Evolutionary conservation across 2,888 invertebrate genomes (phyloP).

Genomic region (Zaprionus obscuricornis): DNA sequence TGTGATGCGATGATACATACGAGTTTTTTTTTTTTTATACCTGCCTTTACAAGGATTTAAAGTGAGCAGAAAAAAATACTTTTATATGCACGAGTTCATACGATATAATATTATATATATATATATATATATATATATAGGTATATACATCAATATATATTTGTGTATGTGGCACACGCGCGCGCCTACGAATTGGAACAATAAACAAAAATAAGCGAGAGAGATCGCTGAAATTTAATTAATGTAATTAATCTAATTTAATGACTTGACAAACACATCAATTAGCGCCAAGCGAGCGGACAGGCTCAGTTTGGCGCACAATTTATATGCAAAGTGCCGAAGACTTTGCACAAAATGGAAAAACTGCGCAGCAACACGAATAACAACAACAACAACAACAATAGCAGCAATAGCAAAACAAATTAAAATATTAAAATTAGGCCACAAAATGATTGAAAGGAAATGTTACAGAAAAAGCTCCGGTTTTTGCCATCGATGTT

Average conservation of each 20-base stretch:
- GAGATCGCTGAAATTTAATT: slow-evolving; percentile 63
- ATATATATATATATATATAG: too few relatives aligned
- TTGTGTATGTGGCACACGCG: slow-evolving; percentile 30
- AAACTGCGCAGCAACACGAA: slow-evolving; percentile 20
- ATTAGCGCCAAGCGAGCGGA: slow-evolving; percentile 60
- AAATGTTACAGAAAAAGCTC: slow-evolving; percentile 58
- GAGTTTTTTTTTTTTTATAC: slow-evolving; percentile 11
- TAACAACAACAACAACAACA: slow-evolving; percentile 32
- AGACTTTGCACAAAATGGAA: slow-evolving; percentile 46
- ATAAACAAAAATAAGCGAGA: slow-evolving; percentile 16
- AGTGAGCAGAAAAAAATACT: slow-evolving; percentile 9
- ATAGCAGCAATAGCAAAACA: slow-evolving; percentile 46
- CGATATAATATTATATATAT: too few relatives aligned
- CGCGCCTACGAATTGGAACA: slow-evolving; percentile 9
- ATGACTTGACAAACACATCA: slow-evolving; percentile 80
- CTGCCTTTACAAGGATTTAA: slow-evolving; percentile 10
- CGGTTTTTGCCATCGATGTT: slow-evolving; percentile 46
- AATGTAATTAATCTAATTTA: slow-evolving; percentile 80
- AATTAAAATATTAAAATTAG: slow-evolving; percentile 81
- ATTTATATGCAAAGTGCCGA: slow-evolving; percentile 72
- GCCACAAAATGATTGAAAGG: slow-evolving; percentile 77
- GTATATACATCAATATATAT: too few relatives aligned
- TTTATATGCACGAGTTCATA: too few relatives aligned
- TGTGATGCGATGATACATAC: slow-evolving; percentile 37
- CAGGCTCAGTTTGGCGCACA: slow-evolving; percentile 37